A percentile compares a stretch with the other conserved stretches of the same genome.
Conservation (phyloP, 2,888 invertebrate genomes). For the Drosophila falleni region DNA sequence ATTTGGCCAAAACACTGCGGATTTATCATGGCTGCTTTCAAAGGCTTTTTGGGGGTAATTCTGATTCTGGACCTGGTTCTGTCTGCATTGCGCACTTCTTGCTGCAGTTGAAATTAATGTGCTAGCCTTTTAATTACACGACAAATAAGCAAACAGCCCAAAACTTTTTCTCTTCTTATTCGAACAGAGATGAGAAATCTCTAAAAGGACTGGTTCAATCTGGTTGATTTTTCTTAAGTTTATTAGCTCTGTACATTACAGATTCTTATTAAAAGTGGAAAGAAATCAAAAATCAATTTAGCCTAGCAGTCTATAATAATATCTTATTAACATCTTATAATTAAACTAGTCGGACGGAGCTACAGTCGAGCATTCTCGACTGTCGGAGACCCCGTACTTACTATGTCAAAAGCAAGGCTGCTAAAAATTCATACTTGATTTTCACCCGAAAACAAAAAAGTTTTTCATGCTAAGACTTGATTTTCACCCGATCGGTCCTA, state of each 20-base stretch:
- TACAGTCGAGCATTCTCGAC: too few relatives aligned
- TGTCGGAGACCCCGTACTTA: too few relatives aligned
- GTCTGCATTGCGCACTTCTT: constrained; percentile 70
- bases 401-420: too few relatives aligned
- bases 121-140: constrained; percentile 76
- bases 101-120: constrained; percentile 73
- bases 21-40: constrained; percentile 70
- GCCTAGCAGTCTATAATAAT: too few relatives aligned
- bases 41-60: constrained; percentile 33
- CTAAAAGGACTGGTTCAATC: neutral
- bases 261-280: too few relatives aligned
- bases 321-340: too few relatives aligned
- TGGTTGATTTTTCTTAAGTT: neutral
- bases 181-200: constrained; percentile 28
- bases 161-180: constrained; percentile 55
- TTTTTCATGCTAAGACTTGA: too few relatives aligned
- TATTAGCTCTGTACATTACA: neutral
- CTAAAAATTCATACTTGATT: too few relatives aligned
- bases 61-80: constrained; percentile 5
- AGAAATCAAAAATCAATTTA: too few relatives aligned
- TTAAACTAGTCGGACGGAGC: too few relatives aligned
- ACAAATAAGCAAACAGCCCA: constrained; percentile 74
- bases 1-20: constrained; percentile 54
- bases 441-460: too few relatives aligned
- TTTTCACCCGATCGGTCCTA: too few relatives aligned